A percentile compares a stretch with the other conserved stretches of the same genome.
phyloP scores from a whole-genome alignment of 2,888 invertebrate genomes.

The Tiliacea citrago region DNA sequence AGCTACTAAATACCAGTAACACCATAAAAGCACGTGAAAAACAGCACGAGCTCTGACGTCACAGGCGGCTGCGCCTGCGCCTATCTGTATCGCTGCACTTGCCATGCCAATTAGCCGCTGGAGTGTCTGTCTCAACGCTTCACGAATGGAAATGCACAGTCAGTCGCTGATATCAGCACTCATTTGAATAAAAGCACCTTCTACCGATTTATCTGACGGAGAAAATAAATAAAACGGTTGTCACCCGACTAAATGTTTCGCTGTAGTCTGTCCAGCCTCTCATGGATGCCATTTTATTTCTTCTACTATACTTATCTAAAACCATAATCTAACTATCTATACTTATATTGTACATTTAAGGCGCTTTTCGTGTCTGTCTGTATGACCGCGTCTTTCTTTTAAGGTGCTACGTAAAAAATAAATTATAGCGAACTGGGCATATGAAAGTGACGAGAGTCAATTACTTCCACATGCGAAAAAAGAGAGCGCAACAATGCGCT shows the following conservation, averaged over 20 bases:
- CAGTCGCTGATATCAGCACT: conserved; percentile 52
- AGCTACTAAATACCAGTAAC: not conserved
- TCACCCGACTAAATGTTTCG: conserved; percentile 8
- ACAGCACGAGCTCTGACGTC: conserved; percentile 43
- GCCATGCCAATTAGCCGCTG: conserved; percentile 66
- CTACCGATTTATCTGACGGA: conserved; percentile 14
- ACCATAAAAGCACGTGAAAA: conserved; percentile 3
- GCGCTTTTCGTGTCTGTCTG: no score
- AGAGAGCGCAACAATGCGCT: no score
- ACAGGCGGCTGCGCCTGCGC: conserved; percentile 43
- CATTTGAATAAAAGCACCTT: conserved; percentile 64
- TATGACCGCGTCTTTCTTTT: no score
- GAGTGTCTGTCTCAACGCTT: conserved; percentile 64
- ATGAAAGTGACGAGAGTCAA: no score
- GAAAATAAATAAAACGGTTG: conserved; percentile 38
- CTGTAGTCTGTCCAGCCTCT: not conserved
- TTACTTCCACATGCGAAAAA: no score
- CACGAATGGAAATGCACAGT: conserved; percentile 57
- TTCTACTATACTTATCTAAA: no score
- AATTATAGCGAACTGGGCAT: no score
- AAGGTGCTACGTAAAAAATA: no score
- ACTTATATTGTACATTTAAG: no score
- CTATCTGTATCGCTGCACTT: conserved; percentile 51
- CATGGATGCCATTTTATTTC: conserved; percentile 1
- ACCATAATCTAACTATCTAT: no score